These are phyloP conservation scores for Acanthaster planci DNA, from an alignment of 35 echinoderm and acorn worm genomes.

Conservation along the genomic window DNA sequence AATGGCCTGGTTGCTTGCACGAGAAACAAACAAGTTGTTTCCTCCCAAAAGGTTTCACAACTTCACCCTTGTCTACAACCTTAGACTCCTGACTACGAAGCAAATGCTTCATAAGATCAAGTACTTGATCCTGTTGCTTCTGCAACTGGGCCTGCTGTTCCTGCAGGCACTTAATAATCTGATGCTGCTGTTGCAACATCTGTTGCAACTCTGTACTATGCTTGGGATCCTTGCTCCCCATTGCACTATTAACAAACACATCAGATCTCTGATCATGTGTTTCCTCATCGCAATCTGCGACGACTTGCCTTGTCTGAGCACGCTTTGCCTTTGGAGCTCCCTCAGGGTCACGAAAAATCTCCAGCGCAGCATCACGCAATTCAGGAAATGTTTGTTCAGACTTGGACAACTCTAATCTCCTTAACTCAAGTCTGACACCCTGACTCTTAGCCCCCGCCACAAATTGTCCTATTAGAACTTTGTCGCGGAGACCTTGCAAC, in stretches of 20 bases:
- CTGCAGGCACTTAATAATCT: background rate
- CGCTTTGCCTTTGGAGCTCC: background rate
- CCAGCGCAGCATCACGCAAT: background rate
- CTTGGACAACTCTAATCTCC: background rate
- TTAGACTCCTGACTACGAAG: too few relatives aligned
- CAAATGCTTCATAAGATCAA: background rate
- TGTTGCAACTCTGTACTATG: background rate
- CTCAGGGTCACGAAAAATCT: background rate
- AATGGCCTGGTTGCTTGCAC: background rate
- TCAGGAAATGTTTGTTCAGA: background rate
- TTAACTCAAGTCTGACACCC: background rate
- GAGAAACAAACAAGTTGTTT: background rate
- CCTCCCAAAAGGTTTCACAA: too few relatives aligned
- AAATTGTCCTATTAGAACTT: background rate
- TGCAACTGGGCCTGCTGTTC: background rate
- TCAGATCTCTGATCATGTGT: too few relatives aligned
- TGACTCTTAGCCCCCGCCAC: background rate
- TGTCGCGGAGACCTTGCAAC: background rate
- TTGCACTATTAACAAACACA: too few relatives aligned
- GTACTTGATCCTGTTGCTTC: background rate
- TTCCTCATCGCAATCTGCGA: background rate
- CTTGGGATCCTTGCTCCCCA: too few relatives aligned
- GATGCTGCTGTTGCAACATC: background rate
- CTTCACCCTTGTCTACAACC: too few relatives aligned
- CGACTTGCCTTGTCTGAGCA: background rate